Evolutionary conservation across 2,113 vertebrate species (phyloP).

Genomic region (Chaenocephalus aceratus): DNA sequence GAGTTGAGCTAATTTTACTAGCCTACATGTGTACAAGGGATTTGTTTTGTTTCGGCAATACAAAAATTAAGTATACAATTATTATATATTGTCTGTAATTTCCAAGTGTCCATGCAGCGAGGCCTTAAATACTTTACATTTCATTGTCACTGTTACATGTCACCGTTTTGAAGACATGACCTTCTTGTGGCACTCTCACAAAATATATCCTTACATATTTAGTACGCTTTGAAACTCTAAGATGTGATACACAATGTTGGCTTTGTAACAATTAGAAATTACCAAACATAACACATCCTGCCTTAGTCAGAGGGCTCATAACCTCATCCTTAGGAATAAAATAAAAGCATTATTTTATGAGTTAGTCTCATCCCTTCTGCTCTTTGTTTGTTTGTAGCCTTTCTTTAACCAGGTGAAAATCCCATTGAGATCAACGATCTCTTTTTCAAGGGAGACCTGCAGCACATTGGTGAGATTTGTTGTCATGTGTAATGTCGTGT

Average conservation of each 20-base stretch:
- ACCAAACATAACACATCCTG: neutral
- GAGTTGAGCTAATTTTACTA: neutral
- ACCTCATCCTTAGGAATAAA: neutral
- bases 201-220: too few relatives aligned
- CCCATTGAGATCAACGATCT: too few relatives aligned
- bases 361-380: neutral
- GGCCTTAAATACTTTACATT: too few relatives aligned
- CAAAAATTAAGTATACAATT: neutral
- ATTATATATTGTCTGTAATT: too few relatives aligned
- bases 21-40: neutral
- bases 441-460: too few relatives aligned
- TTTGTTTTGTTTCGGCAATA: neutral
- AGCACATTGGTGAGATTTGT: neutral
- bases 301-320: neutral
- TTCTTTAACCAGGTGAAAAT: too few relatives aligned
- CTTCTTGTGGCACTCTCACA: neutral
- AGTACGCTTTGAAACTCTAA: neutral
- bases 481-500: constrained; percentile 18
- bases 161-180: too few relatives aligned
- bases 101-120: too few relatives aligned
- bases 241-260: neutral
- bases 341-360: neutral
- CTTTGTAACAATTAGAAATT: neutral
- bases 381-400: neutral
- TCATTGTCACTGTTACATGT: too few relatives aligned